Evolutionary conservation across 2,888 invertebrate genomes (phyloP).

Genomic region (Mechanitis messenoides): DNA sequence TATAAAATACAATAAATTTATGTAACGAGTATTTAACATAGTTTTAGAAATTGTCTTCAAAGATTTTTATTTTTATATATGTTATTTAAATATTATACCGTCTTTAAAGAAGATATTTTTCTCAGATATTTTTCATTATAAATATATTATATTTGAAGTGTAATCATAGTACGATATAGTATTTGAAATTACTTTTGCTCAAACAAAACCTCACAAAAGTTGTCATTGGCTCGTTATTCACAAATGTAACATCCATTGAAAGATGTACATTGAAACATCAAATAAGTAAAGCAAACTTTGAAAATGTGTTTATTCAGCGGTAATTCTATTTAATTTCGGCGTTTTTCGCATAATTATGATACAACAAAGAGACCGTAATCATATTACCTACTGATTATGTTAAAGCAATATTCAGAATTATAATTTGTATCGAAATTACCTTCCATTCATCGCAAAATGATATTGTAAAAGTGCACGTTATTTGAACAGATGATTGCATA

Average conservation of each 20-base stretch:
- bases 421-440: conserved; percentile 1
- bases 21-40: too few species aligned
- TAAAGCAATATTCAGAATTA: conserved; percentile 1
- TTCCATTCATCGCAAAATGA: conserved; percentile 1
- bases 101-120: too few species aligned
- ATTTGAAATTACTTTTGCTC: too few species aligned
- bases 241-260: background rate
- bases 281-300: conserved; percentile 1
- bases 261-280: background rate
- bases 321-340: conserved; percentile 2
- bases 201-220: too few species aligned
- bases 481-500: conserved; percentile 6
- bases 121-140: too few species aligned
- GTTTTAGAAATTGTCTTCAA: too few species aligned
- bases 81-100: too few species aligned
- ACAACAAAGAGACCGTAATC: background rate
- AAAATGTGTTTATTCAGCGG: conserved; percentile 2
- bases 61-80: too few species aligned
- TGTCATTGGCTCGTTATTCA: background rate
- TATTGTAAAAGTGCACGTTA: conserved; percentile 4
- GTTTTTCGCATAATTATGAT: conserved; percentile 2
- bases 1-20: too few species aligned
- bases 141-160: too few species aligned
- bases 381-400: conserved; percentile 1
- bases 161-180: too few species aligned